Base-by-base conservation (phyloP, 2,888 invertebrate species). In the Yponomeuta cagnagella region DNA sequence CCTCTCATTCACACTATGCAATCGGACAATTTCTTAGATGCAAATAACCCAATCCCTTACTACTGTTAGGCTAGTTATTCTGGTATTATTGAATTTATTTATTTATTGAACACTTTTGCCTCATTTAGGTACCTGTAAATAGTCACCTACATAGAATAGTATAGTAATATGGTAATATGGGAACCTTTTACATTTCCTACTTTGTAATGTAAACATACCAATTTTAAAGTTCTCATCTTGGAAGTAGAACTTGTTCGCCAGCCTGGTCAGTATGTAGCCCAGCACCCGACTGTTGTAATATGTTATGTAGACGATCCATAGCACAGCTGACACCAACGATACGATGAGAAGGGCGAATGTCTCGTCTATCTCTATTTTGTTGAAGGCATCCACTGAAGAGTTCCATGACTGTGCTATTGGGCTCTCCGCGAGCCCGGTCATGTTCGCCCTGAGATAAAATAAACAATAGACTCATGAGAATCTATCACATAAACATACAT, bases 261-360 rank as follows among this genome's bases (percentile, higher is more conserved):
- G 93, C 84, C 96, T 95, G 10, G 98, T 98, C 71, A 98, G 93
- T 79, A 98, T 94, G 82, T 97, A 96, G 48, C 98, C 99, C 76
- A 98, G 94, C 4, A 99, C 95, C 74, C 98, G 94, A 71, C 98
- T 98, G 87, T 98, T 98, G 91, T 98, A 99, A 89, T 97, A 98
- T 0, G 97, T 96, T 79, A 98, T 96, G 89, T 98, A 99, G 76
- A 98, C 96, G 70, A 98, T 95, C 98, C 98, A 99, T 63, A 95
- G 93, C 81, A 97, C 96, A 33, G 97, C 96, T 73, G 96, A 95
- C 77, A 96, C 93, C 70, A 98, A 93, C 72, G 97, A 97, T 78
- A 95, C 95, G 37, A 98, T 93, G 75, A 97, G 92, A 93, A 95
- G 95, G 77, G 93, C 93, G 87, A 94, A 88, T 82, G 96, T 96